Evolutionary conservation across 1,140 invertebrate genomes (phyloP), one percentile per base, ranked within the genome.

Genomic region (Colletes latitarsis): DNA sequence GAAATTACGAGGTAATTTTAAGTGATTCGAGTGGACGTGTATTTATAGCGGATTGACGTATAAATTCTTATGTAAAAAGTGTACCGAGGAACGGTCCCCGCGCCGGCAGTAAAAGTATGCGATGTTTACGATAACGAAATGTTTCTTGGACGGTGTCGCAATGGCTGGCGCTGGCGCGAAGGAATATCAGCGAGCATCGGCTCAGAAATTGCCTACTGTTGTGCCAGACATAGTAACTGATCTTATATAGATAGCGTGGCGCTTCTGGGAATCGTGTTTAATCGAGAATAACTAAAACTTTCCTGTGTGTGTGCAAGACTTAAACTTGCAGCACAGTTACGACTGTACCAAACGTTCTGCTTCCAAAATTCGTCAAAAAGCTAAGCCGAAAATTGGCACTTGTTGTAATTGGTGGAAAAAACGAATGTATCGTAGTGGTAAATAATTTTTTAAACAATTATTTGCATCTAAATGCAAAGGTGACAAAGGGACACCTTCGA

Each of bases 111-210:
- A 85, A 82, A 74, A 75, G 74, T 82, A 77, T 63, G 58, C 62
- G 76, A 39, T 52, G 83, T 55, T 79, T 76, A 64, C 83, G 84
- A 86, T 86, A 86, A 86, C 81, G 80, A 79, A 86, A 78, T 63
- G 72, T 85, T 86, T 82, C 79, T 85, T 71, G 57, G 46, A 8
- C 62, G 83, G 71, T 82, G 80, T 86, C 60, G 75, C 80, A 86
- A 86, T 30, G 14, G 46, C 14, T 46, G 39, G 10, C 30, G 67
- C 39, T 62, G 10, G 41, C 62, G 64, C 30, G 21, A 75, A 75
- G 19, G 62, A 75, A 60, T 66, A 75, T 83, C 83, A 66, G 39
- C 63, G 69, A n/a, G 68, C 41, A 70, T n/a, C 9, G n/a, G 68
- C 57, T 14, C 74, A 58, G 52, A 67, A 80, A 76, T 75, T 83